A percentile compares a stretch with the other conserved stretches of the same genome.
Evolutionary conservation across 2,888 invertebrate species (phyloP).

Genomic region (Rugalucina vietnamica): DNA sequence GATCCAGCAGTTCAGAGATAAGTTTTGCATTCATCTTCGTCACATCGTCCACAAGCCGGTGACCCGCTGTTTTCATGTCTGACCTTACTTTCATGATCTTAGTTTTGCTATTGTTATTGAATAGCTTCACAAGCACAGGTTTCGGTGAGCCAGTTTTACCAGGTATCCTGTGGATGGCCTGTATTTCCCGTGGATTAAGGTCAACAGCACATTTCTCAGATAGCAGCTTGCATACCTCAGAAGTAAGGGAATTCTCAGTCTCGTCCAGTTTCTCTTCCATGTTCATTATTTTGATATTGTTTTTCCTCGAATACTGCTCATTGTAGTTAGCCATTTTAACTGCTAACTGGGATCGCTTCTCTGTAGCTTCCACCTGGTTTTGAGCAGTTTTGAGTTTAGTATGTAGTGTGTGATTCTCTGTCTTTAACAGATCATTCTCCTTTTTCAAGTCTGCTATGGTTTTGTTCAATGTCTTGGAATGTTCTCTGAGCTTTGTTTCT

Average conservation of each 20-base stretch:
- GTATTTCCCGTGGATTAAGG: neutral
- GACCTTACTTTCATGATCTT: neutral
- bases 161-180: slow-evolving; percentile 19
- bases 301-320: neutral
- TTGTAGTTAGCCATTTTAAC: neutral
- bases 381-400: neutral
- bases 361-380: neutral
- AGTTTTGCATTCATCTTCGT: slow-evolving; percentile 11
- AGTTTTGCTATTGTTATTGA: neutral
- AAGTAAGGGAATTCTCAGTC: neutral
- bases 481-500: no score
- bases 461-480: no score
- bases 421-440: neutral
- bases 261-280: neutral
- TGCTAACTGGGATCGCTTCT: neutral
- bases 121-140: slow-evolving; percentile 13
- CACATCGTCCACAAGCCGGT: slow-evolving; percentile 8
- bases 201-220: neutral
- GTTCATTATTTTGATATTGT: neutral
- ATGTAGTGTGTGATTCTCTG: neutral
- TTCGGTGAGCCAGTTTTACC: neutral
- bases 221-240: neutral
- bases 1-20: neutral
- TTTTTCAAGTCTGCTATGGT: no score
- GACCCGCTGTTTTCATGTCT: neutral